phyloP scores from a whole-genome alignment of 2,113 vertebrate species.

The Sisor rabdophorus region DNA sequence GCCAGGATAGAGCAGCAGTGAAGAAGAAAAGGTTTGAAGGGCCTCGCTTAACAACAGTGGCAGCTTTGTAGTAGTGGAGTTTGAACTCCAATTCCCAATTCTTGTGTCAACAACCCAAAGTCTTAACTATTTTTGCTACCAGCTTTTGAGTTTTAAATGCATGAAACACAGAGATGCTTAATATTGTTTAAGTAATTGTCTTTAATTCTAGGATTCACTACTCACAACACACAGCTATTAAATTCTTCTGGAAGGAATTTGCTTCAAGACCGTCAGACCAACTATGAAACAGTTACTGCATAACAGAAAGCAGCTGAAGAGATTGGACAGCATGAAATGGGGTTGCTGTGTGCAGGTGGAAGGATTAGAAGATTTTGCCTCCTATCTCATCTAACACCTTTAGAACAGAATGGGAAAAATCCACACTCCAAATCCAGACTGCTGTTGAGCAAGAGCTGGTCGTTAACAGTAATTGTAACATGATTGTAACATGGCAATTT shows the following conservation, averaged over 20 bases:
- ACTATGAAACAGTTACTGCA: neutral
- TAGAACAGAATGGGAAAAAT: neutral
- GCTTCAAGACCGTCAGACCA: neutral
- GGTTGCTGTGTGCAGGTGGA: conserved; percentile 10
- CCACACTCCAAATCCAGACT: neutral
- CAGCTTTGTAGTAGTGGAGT: too few species aligned
- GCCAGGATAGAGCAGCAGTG: too few species aligned
- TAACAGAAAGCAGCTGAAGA: conserved; percentile 4
- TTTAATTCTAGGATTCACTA: too few species aligned
- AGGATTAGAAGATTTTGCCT: neutral
- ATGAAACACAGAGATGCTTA: too few species aligned
- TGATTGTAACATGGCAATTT: neutral
- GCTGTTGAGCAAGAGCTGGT: neutral
- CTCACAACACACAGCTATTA: neutral
- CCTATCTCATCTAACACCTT: conserved; percentile 7
- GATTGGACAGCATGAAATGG: conserved; percentile 10
- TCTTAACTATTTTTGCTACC: too few species aligned
- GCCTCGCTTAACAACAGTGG: too few species aligned
- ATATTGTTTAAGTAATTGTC: too few species aligned
- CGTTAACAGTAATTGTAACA: neutral
- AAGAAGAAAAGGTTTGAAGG: too few species aligned
- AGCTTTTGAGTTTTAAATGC: too few species aligned
- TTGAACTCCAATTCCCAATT: too few species aligned
- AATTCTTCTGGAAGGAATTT: neutral
- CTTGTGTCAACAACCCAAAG: too few species aligned